These are phyloP conservation scores for Enteromius fasciolatus DNA, from an alignment of 2,797 vertebrate species.

Conservation along the genomic window DNA sequence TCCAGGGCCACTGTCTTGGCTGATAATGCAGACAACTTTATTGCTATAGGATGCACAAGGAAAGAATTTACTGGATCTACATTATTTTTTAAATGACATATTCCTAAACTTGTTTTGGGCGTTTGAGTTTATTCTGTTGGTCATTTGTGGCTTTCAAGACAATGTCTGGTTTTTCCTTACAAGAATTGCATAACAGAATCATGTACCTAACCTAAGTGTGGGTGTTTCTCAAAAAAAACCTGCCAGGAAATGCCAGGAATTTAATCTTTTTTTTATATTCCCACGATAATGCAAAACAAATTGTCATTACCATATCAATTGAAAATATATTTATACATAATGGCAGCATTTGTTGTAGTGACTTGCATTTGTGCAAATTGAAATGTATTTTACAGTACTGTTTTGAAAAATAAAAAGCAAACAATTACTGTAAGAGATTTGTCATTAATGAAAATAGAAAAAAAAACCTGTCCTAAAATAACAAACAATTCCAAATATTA, in stretches of 20 bases:
- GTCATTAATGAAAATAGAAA: too few species aligned
- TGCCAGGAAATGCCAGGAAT: neutral
- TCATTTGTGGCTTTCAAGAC: neutral
- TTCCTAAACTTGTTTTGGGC: neutral
- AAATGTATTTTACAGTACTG: neutral
- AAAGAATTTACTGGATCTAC: neutral
- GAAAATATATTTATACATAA: neutral
- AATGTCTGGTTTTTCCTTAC: neutral
- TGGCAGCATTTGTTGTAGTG: neutral
- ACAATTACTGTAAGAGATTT: too few species aligned
- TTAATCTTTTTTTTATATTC: neutral
- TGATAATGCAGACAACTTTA: neutral
- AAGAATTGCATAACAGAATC: neutral
- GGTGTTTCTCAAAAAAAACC: neutral
- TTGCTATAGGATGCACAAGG: neutral
- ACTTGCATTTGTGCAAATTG: neutral
- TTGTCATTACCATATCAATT: neutral
- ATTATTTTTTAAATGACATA: neutral
- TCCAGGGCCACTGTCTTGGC: constrained; percentile 5
- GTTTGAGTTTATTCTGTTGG: neutral
- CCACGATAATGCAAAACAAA: neutral
- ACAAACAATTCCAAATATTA: neutral
- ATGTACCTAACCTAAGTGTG: neutral
- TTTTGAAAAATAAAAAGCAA: neutral
- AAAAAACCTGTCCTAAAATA: neutral